These are phyloP conservation scores for Ernsta delagoae DNA, from an alignment of 2,888 invertebrate species.

Conservation along the genomic window DNA sequence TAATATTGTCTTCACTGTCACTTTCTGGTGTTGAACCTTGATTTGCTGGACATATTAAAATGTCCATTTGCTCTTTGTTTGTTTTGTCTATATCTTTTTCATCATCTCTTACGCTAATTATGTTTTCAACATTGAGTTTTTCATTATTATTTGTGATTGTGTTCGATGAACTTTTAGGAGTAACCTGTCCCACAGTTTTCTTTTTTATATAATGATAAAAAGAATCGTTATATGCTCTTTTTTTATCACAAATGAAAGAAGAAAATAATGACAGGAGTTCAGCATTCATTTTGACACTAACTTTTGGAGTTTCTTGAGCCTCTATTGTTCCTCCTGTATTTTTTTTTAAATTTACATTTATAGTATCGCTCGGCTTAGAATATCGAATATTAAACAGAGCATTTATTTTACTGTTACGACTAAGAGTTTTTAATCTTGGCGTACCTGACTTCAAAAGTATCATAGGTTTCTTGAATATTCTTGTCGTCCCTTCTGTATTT, in stretches of 20 bases:
- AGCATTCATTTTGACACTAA: not conserved
- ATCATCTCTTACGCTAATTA: not conserved
- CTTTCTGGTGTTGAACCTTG: not conserved
- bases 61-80: not conserved
- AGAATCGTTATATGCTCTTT: not conserved
- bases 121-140: not conserved
- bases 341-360: not conserved
- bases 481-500: constrained; percentile 16
- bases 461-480: too few species aligned
- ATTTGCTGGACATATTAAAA: not conserved
- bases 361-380: not conserved
- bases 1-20: not conserved
- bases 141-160: not conserved
- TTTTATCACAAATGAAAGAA: not conserved
- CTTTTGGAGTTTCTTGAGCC: not conserved
- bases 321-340: constrained; percentile 8
- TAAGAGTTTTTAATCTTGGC: too few species aligned
- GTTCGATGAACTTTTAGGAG: not conserved
- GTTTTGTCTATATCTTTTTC: not conserved
- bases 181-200: not conserved
- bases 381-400: too few species aligned
- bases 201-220: not conserved
- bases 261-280: constrained; percentile 11
- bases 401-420: too few species aligned
- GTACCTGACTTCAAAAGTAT: too few species aligned